Evolutionary conservation across 2,888 invertebrate species (phyloP).

Genomic region (Petrophora chlorosata): DNA sequence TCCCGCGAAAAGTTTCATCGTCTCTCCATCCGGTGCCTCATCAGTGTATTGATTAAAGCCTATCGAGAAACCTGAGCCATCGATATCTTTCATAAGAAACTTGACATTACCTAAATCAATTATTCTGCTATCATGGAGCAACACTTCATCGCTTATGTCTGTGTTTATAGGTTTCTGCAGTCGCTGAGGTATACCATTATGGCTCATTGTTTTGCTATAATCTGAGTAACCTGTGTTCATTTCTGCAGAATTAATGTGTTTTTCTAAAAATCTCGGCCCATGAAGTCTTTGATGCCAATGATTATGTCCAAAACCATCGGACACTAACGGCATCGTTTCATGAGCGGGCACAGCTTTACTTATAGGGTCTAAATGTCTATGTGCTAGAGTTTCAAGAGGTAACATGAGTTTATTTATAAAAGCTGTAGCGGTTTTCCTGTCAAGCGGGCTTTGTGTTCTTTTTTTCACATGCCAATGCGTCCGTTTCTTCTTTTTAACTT

Average conservation of each 20-base stretch:
- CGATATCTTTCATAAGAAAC: conserved; percentile 64
- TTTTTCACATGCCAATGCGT: conserved; percentile 58
- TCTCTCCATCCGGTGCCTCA: conserved; percentile 64
- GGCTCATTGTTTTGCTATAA: conserved; percentile 50
- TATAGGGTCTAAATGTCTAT: conserved; percentile 59
- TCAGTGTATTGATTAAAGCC: conserved; percentile 71
- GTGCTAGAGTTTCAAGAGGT: conserved; percentile 38
- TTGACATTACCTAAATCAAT: conserved; percentile 58
- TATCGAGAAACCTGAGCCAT: conserved; percentile 67
- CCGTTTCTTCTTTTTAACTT: conserved; percentile 40
- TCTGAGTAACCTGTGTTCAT: conserved; percentile 56
- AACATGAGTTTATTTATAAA: conserved; percentile 40
- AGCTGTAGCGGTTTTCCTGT: conserved; percentile 31
- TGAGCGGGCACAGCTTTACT: conserved; percentile 44
- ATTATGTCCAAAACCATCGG: conserved; percentile 44
- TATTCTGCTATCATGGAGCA: conserved; percentile 35
- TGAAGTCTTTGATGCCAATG: conserved; percentile 45
- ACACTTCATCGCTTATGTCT: conserved; percentile 39
- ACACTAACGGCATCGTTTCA: conserved; percentile 40
- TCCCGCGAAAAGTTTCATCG: conserved; percentile 64
- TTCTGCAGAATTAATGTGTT: conserved; percentile 68
- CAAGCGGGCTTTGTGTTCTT: conserved; percentile 60
- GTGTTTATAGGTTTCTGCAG: conserved; percentile 63
- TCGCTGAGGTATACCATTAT: conserved; percentile 62
- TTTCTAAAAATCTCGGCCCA: conserved; percentile 57